Conservation (phyloP, 2,113 vertebrate genomes). For the Alosa alosa region DNA sequence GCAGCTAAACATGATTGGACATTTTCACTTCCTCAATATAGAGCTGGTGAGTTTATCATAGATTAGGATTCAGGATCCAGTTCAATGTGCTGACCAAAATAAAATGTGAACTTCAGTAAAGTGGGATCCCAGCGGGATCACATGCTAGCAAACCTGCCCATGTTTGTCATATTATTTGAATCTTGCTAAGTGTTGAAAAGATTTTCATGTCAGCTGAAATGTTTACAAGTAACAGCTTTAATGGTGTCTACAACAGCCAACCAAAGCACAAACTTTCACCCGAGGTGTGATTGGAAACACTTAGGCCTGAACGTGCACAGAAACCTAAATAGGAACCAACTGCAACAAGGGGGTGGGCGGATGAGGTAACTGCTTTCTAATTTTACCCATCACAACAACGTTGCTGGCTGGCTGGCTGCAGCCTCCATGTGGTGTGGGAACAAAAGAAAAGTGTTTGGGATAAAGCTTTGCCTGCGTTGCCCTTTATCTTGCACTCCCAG, state of each 20-base stretch:
- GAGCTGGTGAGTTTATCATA: neutral
- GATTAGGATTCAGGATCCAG: neutral
- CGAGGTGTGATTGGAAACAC: neutral
- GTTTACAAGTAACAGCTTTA: neutral
- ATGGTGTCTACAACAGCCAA: neutral
- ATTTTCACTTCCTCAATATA: neutral
- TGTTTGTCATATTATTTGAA: neutral
- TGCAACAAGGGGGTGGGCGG: neutral
- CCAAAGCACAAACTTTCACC: neutral
- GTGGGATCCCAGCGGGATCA: neutral
- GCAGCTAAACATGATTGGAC: neutral
- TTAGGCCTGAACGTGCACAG: neutral
- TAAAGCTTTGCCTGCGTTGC: conserved; percentile 45
- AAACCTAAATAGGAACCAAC: neutral
- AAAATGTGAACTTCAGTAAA: neutral
- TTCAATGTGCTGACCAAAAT: neutral
- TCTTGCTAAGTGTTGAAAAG: neutral
- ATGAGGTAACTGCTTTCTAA: neutral
- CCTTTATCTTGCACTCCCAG: conserved; percentile 62
- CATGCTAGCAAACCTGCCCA: neutral
- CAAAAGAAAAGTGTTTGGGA: conserved; percentile 61
- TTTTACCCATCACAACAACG: neutral
- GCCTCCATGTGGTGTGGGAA: conserved; percentile 57
- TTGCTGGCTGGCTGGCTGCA: neutral
- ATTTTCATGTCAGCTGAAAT: neutral